Evolutionary conservation across 1,140 invertebrate genomes (phyloP), one percentile per base, ranked within the genome.

Genomic region (Cherax destructor): DNA sequence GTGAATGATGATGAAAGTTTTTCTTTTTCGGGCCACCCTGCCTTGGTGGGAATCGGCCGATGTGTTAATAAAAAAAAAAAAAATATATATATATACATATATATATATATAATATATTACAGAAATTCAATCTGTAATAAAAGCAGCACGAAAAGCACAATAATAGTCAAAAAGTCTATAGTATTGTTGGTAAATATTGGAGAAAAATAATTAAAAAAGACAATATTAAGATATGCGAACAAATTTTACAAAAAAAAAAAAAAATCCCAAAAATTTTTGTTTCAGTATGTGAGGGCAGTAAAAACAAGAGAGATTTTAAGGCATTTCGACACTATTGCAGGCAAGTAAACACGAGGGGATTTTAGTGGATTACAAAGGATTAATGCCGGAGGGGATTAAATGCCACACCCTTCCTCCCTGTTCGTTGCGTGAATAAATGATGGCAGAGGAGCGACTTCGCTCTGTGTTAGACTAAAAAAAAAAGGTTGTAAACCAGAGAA

Each of bases 261-360:
- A 1, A 69, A 69, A 69, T 18, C 5, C 18, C 65, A 11, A 11
- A 69, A 13, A 69, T 18, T 18, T 16, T 16, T 69, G 65, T 41
- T 41, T 11, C 65, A 69, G 21, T 69, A 69, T 69, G 65, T 69
- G 13, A 69, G 65, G 21, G 21, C 65, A n/a, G n/a, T n/a, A 69
- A 69, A 69, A 16, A 69, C 13, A 69, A 69, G 65, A 69, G 65
- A 69, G 65, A 21, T 69, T 69, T 69, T 69, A 69, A 69, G 65
- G 65, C 21, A 69, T 69, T 69, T 21, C 5, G 65, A 5, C 65
- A 69, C 65, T 69, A 69, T 69, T 16, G 65, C 65, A 18, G 65
- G 65, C n/a, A 69, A 69, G 65, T 69, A 69, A 69, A 69, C 65
- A 69, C 65, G 65, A 69, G 21, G 65, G 65, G 65, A 69, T 69